Conservation (phyloP, 1,140 invertebrate species). For the Melanaphis sacchari region DNA sequence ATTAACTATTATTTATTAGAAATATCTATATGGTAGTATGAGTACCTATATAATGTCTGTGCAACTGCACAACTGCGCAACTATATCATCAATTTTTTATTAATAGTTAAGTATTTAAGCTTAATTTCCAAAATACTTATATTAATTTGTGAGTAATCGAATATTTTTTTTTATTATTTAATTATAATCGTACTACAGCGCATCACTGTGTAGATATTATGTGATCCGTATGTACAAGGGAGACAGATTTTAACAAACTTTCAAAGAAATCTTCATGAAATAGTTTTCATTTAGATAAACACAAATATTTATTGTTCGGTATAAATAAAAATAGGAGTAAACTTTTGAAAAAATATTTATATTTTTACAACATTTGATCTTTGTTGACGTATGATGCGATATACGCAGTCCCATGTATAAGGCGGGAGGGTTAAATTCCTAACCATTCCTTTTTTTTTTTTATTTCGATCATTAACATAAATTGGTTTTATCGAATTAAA, state of each 20-base stretch:
- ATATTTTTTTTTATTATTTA: not conserved
- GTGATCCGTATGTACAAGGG: not conserved
- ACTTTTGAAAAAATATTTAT: not conserved
- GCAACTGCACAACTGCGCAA: not conserved
- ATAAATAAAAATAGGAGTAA: not conserved
- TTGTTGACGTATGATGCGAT: not conserved
- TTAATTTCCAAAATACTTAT: too few species aligned
- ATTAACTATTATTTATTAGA: too few species aligned
- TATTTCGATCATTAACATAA: too few species aligned
- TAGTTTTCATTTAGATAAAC: not conserved
- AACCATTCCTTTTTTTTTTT: too few species aligned
- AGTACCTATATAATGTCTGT: too few species aligned
- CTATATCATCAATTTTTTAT: not conserved
- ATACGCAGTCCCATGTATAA: too few species aligned
- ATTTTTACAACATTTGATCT: not conserved
- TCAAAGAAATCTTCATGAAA: not conserved
- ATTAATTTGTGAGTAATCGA: not conserved
- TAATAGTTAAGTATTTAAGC: not conserved
- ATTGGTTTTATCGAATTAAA: too few species aligned
- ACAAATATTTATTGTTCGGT: not conserved
- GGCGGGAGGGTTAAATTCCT: too few species aligned
- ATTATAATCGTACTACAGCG: not conserved
- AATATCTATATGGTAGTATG: not conserved
- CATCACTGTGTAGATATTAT: not conserved
- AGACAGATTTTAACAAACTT: not conserved